phyloP scores from a whole-genome alignment of 92 coral and sea anemone genomes.

The Pocillopora grandis region DNA sequence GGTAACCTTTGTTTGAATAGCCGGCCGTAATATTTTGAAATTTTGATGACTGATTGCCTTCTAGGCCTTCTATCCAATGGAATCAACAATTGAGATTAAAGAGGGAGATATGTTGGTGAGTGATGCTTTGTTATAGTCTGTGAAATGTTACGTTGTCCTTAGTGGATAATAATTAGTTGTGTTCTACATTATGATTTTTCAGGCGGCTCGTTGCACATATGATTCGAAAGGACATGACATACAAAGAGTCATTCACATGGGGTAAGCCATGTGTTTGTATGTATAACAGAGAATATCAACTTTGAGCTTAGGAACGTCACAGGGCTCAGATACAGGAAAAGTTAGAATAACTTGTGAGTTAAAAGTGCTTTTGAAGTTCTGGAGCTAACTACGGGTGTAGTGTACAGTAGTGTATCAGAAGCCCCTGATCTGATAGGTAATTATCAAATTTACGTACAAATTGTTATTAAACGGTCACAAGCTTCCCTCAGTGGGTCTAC shows the following conservation, averaged over 20 bases:
- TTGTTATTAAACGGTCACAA: too few species aligned
- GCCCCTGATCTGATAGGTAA: too few species aligned
- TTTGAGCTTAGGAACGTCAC: too few species aligned
- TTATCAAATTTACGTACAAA: too few species aligned
- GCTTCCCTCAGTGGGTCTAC: too few species aligned
- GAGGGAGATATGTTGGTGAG: constrained; percentile 88
- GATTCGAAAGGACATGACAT: constrained; percentile 71
- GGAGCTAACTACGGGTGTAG: too few species aligned
- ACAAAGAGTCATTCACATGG: constrained; percentile 66
- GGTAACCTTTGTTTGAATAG: not conserved
- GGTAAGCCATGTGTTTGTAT: constrained; percentile 54
- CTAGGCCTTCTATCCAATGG: constrained; percentile 95
- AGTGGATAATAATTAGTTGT: not conserved
- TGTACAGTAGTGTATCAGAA: too few species aligned
- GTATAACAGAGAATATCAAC: not conserved
- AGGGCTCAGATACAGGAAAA: too few species aligned
- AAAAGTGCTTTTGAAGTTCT: too few species aligned
- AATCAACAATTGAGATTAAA: constrained; percentile 54
- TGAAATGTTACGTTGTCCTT: not conserved
- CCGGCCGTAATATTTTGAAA: not conserved
- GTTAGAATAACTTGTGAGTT: too few species aligned
- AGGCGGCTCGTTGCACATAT: constrained; percentile 95
- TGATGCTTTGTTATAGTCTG: too few species aligned
- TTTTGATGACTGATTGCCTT: not conserved
- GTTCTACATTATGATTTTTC: not conserved